Evolutionary conservation across 1,140 invertebrate species (phyloP).

Genomic region (Pantala flavescens): DNA sequence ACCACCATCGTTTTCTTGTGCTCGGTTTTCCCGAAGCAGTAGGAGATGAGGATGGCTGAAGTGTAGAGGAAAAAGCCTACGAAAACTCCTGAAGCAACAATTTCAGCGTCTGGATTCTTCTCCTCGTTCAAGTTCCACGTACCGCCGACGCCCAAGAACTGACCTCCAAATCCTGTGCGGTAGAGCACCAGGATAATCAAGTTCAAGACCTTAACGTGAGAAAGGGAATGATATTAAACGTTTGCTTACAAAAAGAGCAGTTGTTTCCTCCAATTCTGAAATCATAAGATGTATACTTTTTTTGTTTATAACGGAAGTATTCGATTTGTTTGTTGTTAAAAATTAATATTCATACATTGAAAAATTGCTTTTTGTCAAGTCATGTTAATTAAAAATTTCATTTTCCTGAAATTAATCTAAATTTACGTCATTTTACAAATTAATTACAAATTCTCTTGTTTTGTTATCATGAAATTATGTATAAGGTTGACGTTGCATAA

Average conservation of each 20-base stretch:
- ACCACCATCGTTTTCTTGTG: conserved; percentile 56
- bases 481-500: too few relatives aligned
- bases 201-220: conserved; percentile 53
- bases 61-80: conserved; percentile 77
- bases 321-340: too few relatives aligned
- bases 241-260: background rate
- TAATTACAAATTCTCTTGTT: too few relatives aligned
- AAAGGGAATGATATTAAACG: conserved; percentile 26
- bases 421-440: too few relatives aligned
- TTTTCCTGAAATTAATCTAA: too few relatives aligned
- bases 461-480: too few relatives aligned
- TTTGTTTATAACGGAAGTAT: too few relatives aligned
- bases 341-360: too few relatives aligned
- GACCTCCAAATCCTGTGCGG: conserved; percentile 64
- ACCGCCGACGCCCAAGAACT: conserved; percentile 71
- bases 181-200: conserved; percentile 69
- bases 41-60: conserved; percentile 53
- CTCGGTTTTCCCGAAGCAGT: conserved; percentile 56
- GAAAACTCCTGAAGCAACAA: conserved; percentile 71
- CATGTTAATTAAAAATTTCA: too few relatives aligned
- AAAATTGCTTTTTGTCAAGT: too few relatives aligned
- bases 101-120: conserved; percentile 73
- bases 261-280: too few relatives aligned
- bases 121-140: conserved; percentile 82
- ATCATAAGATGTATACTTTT: too few relatives aligned